Evolutionary conservation across 2,797 vertebrate species (phyloP), one percentile per base, ranked within the genome.

Genomic region (Oreortyx pictus): DNA sequence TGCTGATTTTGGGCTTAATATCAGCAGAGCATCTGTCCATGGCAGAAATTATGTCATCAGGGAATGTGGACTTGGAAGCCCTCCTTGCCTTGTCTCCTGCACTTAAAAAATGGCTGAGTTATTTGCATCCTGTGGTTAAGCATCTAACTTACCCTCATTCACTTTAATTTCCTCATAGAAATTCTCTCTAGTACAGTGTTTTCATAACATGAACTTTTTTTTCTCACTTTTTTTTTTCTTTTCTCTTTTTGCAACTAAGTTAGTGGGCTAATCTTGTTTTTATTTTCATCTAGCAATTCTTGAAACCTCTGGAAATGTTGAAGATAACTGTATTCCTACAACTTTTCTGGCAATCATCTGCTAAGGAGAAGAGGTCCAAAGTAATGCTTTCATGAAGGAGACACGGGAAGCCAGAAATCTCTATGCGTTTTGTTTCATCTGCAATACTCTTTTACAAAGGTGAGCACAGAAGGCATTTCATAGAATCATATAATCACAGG

Each of bases 61-160:
- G 27, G 27, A 54, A 20, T 4, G 8, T 9, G 22, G 59, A 52
- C 4, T 15, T 60, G 71, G 31, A 86, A 31, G 11, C 5, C 6
- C 29, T 76, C 33, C 44, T 76, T 29, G 11, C 75, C 77, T 88
- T 89, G 35, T 87, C 73, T 13, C 29, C 16, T 52, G 25, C 61
- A 59, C 46, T 92, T 93, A 50, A 76, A 89, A 86, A 90, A 56
- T 24, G 72, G 7, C 50, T 76, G 43, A 71, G 10, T 72, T 89
- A 19, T 39, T 71, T 68, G 29, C 19, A 62, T 33, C 29, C 68
- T 64, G 31, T 71, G 24, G 25, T 78, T 88, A 47, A 82, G 67
- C 41, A 76, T 83, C 44, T 73, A 82, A 82, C 7, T 7, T 80
- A 57, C 31, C 18, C 14, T 61, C 0, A 1, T 6, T 82, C 7